Evolutionary conservation across 2,888 invertebrate genomes (phyloP).

Genomic region (Drosophila dives): DNA sequence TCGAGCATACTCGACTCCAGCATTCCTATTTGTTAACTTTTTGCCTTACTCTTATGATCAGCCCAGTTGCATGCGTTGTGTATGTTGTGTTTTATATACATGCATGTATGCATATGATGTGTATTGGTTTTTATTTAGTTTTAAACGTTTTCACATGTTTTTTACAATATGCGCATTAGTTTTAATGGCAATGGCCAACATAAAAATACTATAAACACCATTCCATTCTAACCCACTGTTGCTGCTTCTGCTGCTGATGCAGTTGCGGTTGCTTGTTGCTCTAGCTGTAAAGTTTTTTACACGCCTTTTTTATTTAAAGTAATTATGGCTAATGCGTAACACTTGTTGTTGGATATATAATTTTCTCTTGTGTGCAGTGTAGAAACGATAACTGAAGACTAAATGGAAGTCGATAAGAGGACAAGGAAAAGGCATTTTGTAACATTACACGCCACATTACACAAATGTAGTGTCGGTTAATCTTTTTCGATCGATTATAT

Average conservation of each 20-base stretch:
- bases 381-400: neutral
- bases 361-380: neutral
- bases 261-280: neutral
- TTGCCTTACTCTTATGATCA: neutral
- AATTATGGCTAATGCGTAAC: conserved; percentile 10
- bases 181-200: conserved; percentile 59
- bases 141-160: conserved; percentile 66
- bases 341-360: conserved; percentile 24
- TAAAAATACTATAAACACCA: conserved; percentile 56
- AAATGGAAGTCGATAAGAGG: neutral
- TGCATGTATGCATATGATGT: conserved; percentile 12
- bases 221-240: conserved; percentile 12
- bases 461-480: neutral
- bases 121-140: conserved; percentile 52
- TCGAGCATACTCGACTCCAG: neutral
- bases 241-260: neutral
- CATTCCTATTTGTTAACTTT: neutral
- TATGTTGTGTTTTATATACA: conserved; percentile 4
- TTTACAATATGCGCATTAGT: conserved; percentile 52
- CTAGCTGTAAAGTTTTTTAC: conserved; percentile 4
- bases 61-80: conserved; percentile 8
- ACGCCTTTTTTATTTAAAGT: neutral
- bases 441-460: neutral
- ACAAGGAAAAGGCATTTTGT: neutral
- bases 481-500: neutral